Conservation (phyloP, 1,140 invertebrate genomes). For the Amphibalanus amphitrite region DNA sequence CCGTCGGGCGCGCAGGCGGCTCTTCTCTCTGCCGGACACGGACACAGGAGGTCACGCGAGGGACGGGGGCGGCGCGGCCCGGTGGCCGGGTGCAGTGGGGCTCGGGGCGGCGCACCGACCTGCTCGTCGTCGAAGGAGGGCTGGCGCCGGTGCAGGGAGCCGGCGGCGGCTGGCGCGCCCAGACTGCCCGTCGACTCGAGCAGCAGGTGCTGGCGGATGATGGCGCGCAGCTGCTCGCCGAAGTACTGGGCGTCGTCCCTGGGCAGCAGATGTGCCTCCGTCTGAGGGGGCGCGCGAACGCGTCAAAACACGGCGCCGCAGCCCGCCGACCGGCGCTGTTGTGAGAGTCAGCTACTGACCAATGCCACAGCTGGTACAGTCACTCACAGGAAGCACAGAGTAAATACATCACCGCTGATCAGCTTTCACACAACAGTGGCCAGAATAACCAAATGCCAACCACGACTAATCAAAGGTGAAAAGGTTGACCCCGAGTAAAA, state of each 20-base stretch:
- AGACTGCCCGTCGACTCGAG: background rate
- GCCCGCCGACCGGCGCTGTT: too few species aligned
- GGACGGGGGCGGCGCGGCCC: too few species aligned
- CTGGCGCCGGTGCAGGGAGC: background rate
- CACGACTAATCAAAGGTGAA: background rate
- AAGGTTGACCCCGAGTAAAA: background rate
- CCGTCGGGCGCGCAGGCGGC: too few species aligned
- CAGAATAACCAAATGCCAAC: background rate
- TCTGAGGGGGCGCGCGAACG: background rate
- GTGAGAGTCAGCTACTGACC: too few species aligned
- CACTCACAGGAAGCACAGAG: too few species aligned
- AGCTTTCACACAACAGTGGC: background rate
- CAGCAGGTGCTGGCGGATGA: background rate
- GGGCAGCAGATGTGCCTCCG: background rate
- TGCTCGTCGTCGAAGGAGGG: background rate
- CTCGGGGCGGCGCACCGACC: background rate
- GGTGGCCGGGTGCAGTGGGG: too few species aligned
- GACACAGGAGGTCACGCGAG: background rate
- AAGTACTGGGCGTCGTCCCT: constrained; percentile 1
- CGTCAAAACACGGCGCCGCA: background rate
- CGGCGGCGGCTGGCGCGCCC: background rate
- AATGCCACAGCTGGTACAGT: too few species aligned
- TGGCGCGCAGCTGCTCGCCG: background rate
- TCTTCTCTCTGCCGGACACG: background rate
- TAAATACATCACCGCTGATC: too few species aligned